Percentiles rank a stretch among this genome's conserved stretches.
Conservation (phyloP, 1,140 invertebrate species). For the Neotoxoptera formosana region DNA sequence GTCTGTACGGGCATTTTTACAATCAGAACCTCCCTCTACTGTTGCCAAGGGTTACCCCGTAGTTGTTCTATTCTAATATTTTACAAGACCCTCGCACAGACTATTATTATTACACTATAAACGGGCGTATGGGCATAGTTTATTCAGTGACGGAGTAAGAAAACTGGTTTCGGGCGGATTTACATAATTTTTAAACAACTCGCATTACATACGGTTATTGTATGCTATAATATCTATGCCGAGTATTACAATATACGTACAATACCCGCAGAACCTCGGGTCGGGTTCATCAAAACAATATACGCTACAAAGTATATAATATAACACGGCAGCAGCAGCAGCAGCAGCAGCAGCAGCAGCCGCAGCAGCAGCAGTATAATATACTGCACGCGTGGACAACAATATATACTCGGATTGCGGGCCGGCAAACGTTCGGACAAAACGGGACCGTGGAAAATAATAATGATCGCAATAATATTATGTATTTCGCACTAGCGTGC, state of each 20-base stretch:
- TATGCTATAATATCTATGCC: no score
- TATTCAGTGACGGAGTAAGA: background rate
- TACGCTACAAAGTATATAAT: background rate
- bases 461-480: background rate
- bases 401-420: background rate
- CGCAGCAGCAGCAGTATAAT: no score
- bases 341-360: no score
- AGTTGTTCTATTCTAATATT: slow-evolving; percentile 9
- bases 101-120: background rate
- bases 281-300: background rate
- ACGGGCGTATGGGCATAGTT: background rate
- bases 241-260: background rate
- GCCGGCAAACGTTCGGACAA: background rate
- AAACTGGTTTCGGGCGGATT: slow-evolving; percentile 7
- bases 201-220: background rate
- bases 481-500: background rate
- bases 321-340: background rate
- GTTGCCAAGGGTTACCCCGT: slow-evolving; percentile 40
- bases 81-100: slow-evolving; percentile 16
- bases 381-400: background rate
- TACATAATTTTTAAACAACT: slow-evolving; percentile 9
- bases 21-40: background rate
- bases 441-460: background rate
- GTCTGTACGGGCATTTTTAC: background rate
- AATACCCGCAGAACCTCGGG: background rate